Conservation (phyloP, 2,113 vertebrate species). For the Ammodytes dubius region DNA sequence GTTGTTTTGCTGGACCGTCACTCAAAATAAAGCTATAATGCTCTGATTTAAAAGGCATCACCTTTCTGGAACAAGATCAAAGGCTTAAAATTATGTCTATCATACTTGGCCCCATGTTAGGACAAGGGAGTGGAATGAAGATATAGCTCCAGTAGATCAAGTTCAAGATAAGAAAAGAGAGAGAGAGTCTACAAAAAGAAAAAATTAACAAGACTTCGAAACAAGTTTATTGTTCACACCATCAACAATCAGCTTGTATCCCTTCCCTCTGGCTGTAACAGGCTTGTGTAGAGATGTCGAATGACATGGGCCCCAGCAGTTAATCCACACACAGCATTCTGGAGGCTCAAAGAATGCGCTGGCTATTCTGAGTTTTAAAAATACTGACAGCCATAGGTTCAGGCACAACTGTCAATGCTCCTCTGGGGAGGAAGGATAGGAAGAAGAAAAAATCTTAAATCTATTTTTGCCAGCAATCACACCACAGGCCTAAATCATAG, state of each 20-base stretch:
- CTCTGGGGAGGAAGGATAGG: constrained; percentile 74
- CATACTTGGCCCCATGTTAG: constrained; percentile 39
- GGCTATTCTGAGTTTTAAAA: constrained; percentile 84
- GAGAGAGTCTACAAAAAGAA: constrained; percentile 32
- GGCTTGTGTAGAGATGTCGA: constrained; percentile 73
- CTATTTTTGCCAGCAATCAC: constrained; percentile 82
- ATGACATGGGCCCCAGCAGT: constrained; percentile 72
- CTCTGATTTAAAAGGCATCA: constrained; percentile 41
- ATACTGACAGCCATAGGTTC: constrained; percentile 78
- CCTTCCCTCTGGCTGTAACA: constrained; percentile 62
- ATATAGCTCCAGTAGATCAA: constrained; percentile 46
- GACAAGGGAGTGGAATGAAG: constrained; percentile 58
- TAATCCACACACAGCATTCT: constrained; percentile 83
- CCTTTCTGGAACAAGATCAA: constrained; percentile 57
- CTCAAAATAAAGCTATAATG: constrained; percentile 57
- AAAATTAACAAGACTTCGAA: constrained; percentile 32
- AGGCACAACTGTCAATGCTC: constrained; percentile 81
- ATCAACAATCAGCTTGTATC: constrained; percentile 59
- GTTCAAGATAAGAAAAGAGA: constrained; percentile 55
- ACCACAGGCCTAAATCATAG: constrained; percentile 73
- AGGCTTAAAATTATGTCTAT: constrained; percentile 36
- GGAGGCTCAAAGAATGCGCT: constrained; percentile 76
- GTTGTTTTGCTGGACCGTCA: constrained; percentile 35
- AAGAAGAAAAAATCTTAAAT: constrained; percentile 68
- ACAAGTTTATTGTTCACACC: constrained; percentile 39